Base-by-base conservation (phyloP, 2,888 invertebrate genomes). In the Habrosyne pyritoides region DNA sequence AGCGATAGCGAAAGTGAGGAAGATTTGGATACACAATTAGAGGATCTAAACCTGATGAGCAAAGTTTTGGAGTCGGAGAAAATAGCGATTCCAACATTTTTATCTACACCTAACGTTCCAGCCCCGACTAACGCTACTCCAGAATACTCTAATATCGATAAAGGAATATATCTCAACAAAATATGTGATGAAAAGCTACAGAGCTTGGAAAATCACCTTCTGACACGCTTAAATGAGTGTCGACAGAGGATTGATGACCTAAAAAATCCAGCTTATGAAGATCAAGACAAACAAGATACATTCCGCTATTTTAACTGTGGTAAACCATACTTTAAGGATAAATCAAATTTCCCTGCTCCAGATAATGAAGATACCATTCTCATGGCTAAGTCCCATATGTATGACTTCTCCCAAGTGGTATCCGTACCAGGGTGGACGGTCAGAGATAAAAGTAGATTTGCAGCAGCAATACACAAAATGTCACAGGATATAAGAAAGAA, bases 271-370 rank as follows among this genome's bases (percentile, higher is more conserved):
- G 56, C 42, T 2, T 1, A 6, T 8, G 42, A 8, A 8, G 46
- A 56, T 0, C 47, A 47, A 5, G 76, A 74, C 0, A 76, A 61
- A 64, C 52, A 58, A 18, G 72, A 72, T n/a, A 61, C 61, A 50
- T 89, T 85, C 28, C 75, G 80, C 24, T 85, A 86, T 42, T 74
- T 83, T 0, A 75, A 73, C 52, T 90, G 94, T 74, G 93, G 95
- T 28, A 89, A 93, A 68, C 94, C 96, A 0, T 96, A 95, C 73
- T 96, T 96, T 65, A 96, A 95, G 71, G 95, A 95, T 67, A 84
- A 76, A 21, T 69, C 86, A 21, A 89, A 91, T 21, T 94, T 93
- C 64, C 81, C 90, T 0, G 81, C 91, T 0, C 91, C 92, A 3
- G 93, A 94, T 21, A 96, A 96, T 79, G 83, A 88, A 4, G 96